phyloP scores from a whole-genome alignment of 2,888 invertebrate genomes.

The Sphaerophoria rueppellii region DNA sequence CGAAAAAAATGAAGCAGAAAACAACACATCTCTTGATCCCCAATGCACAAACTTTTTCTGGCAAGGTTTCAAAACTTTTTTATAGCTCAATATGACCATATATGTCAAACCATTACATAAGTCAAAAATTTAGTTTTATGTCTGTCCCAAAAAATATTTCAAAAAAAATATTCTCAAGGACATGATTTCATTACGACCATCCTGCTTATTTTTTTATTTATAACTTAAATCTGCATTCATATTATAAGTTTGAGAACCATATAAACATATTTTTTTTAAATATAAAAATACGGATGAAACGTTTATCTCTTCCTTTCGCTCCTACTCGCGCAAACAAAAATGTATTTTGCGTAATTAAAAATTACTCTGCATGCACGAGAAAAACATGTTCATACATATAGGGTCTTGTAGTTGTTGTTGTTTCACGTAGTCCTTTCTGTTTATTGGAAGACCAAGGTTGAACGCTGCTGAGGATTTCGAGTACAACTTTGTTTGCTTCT shows the following conservation, averaged over 20 bases:
- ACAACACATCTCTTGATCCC: neutral
- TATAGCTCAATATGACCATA: neutral
- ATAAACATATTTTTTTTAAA: neutral
- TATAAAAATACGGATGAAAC: too few relatives aligned
- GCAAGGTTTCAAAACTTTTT: neutral
- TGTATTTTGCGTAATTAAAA: slow-evolving; percentile 55
- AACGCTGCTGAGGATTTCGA: slow-evolving; percentile 14
- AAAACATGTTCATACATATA: slow-evolving; percentile 22
- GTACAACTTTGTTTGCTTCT: slow-evolving; percentile 33
- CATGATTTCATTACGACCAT: slow-evolving; percentile 5
- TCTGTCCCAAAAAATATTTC: neutral
- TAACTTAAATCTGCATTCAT: neutral
- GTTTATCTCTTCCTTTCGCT: too few relatives aligned
- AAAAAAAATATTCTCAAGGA: neutral
- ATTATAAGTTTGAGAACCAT: slow-evolving; percentile 2
- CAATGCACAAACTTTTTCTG: slow-evolving; percentile 12
- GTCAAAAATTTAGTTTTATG: slow-evolving; percentile 10
- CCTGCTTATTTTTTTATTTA: neutral
- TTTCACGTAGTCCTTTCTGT: neutral
- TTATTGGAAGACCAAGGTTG: slow-evolving; percentile 23
- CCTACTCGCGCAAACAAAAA: slow-evolving; percentile 20
- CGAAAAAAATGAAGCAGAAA: neutral
- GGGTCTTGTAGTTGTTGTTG: neutral
- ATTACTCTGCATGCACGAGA: slow-evolving; percentile 27
- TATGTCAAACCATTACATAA: too few relatives aligned